These are phyloP conservation scores for Cyprinodon variegatus DNA, from an alignment of 2,113 vertebrate species.

Conservation along the genomic window DNA sequence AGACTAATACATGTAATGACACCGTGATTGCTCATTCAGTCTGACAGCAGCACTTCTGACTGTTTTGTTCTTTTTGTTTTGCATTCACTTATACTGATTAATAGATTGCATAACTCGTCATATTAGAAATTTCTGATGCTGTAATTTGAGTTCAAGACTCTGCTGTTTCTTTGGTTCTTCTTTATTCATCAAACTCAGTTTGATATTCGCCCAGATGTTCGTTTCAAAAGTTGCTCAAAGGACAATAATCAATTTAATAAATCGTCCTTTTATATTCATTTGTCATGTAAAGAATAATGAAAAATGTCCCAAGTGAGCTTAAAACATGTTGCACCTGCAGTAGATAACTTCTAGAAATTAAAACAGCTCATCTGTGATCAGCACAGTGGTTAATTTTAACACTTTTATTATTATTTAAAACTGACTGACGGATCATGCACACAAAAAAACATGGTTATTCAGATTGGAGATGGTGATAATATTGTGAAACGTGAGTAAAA, in stretches of 20 bases:
- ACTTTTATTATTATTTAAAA: neutral
- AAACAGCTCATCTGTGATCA: neutral
- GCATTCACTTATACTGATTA: neutral
- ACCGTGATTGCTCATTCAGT: neutral
- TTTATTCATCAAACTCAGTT: conserved; percentile 16
- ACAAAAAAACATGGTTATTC: neutral
- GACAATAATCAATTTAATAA: conserved; percentile 59
- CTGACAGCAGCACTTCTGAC: neutral
- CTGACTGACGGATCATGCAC: neutral
- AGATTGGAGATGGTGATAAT: neutral
- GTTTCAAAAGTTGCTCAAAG: conserved; percentile 13
- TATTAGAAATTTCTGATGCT: neutral
- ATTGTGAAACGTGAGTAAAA: neutral
- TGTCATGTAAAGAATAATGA: conserved; percentile 23
- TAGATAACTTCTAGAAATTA: neutral
- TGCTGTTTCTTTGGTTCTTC: conserved; percentile 17
- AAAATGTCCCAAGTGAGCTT: neutral
- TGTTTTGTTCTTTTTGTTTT: conserved; percentile 3
- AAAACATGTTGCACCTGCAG: neutral
- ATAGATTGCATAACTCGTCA: neutral
- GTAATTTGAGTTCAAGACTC: conserved; percentile 17
- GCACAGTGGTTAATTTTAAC: neutral
- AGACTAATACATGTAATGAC: conserved; percentile 20
- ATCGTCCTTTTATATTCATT: conserved; percentile 61
- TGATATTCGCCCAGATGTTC: conserved; percentile 37